Conservation (phyloP, 2,888 invertebrate species). For the Eulithis prunata region DNA sequence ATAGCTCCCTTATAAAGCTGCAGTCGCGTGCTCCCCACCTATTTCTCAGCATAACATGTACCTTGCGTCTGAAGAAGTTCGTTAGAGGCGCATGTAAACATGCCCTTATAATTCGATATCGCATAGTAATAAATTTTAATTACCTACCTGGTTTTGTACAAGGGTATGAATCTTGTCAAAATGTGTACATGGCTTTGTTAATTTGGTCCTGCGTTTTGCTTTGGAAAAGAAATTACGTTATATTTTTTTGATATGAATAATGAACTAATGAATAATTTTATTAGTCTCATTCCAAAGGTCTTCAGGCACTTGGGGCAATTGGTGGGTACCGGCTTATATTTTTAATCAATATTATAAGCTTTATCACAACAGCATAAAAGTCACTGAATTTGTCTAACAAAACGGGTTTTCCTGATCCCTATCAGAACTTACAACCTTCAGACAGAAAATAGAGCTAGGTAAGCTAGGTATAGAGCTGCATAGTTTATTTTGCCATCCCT, state of each 20-base stretch:
- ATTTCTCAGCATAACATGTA: slow-evolving; percentile 43
- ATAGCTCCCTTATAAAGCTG: slow-evolving; percentile 36
- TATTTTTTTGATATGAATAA: background rate
- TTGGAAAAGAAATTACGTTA: background rate
- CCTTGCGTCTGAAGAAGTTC: slow-evolving; percentile 41
- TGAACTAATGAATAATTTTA: background rate
- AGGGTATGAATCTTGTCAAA: slow-evolving; percentile 27
- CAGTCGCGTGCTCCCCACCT: slow-evolving; percentile 49
- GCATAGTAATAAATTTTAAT: slow-evolving; percentile 35
- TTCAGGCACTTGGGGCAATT: too few species aligned
- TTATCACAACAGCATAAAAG: too few species aligned
- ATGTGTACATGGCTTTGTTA: slow-evolving; percentile 19
- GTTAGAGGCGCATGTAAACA: slow-evolving; percentile 44
- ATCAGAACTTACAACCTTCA: too few species aligned
- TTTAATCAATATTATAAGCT: too few species aligned
- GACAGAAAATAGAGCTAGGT: too few species aligned
- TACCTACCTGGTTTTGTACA: slow-evolving; percentile 18
- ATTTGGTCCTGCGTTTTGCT: slow-evolving; percentile 2
- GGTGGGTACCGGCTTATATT: too few species aligned
- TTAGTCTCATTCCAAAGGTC: too few species aligned
- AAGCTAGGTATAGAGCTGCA: too few species aligned
- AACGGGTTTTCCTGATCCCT: too few species aligned
- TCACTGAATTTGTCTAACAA: too few species aligned
- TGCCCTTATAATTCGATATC: slow-evolving; percentile 37
- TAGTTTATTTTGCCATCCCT: too few species aligned